Percentiles rank a stretch among this genome's conserved stretches.
phyloP scores from a whole-genome alignment of 1,140 invertebrate genomes.

The Phymorhynchus buccinoides region DNA sequence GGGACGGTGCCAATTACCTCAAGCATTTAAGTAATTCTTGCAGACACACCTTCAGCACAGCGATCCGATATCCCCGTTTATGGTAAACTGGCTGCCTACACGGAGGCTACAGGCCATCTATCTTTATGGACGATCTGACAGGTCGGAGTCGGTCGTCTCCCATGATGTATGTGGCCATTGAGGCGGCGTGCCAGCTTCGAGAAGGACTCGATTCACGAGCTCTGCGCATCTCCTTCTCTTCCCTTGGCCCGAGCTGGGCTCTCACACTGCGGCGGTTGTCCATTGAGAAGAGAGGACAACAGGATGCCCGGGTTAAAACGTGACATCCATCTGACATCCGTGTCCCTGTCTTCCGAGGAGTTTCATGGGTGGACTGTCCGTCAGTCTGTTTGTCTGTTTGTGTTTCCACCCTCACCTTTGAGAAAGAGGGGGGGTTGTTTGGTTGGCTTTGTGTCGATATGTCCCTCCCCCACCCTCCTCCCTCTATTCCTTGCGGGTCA shows the following conservation, averaged over 20 bases:
- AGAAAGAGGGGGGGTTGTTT: background rate
- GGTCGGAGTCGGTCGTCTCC: background rate
- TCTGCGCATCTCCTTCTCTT: background rate
- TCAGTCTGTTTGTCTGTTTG: background rate
- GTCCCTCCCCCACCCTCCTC: too few relatives aligned
- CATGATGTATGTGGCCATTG: slow-evolving; percentile 24
- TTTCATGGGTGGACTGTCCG: background rate
- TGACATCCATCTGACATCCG: slow-evolving; percentile 3
- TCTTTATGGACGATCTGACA: slow-evolving; percentile 33
- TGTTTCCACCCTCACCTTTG: background rate
- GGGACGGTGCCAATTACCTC: slow-evolving; percentile 24
- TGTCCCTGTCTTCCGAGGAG: background rate
- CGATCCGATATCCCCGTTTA: slow-evolving; percentile 29
- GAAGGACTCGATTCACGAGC: slow-evolving; percentile 12
- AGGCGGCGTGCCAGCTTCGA: background rate
- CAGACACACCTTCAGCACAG: background rate
- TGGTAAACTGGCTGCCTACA: background rate
- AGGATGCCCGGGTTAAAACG: background rate
- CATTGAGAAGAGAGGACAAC: slow-evolving; percentile 8
- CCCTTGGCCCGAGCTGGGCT: background rate
- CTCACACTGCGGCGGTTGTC: background rate
- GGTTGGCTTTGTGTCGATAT: background rate
- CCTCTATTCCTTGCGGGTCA: too few relatives aligned
- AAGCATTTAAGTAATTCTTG: slow-evolving; percentile 28
- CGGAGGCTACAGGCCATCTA: slow-evolving; percentile 9